phyloP scores from a whole-genome alignment of 2,113 vertebrate species.

The Crypturellus undulatus region DNA sequence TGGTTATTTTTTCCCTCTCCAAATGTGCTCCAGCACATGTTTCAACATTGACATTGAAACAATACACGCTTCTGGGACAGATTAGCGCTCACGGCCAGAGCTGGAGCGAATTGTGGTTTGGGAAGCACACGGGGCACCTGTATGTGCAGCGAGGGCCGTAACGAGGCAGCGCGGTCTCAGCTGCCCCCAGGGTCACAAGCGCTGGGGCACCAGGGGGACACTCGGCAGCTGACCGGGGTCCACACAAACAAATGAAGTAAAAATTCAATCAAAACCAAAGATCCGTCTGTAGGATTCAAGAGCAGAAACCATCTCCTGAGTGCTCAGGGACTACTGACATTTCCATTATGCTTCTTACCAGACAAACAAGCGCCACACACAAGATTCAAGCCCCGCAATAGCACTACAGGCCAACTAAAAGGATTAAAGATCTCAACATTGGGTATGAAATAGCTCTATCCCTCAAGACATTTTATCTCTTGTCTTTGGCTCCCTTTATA shows the following conservation, averaged over 20 bases:
- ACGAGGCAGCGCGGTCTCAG: background rate
- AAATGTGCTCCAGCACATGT: constrained; percentile 10
- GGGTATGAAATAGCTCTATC: constrained; percentile 52
- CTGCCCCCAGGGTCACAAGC: background rate
- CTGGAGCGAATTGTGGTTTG: constrained; percentile 18
- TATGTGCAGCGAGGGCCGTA: background rate
- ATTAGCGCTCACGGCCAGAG: background rate
- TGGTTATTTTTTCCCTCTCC: background rate
- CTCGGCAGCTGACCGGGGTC: background rate
- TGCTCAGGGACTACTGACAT: constrained; percentile 19
- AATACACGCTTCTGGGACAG: constrained; percentile 27
- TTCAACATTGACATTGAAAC: constrained; percentile 48
- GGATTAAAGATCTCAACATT: background rate
- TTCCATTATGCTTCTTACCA: constrained; percentile 46
- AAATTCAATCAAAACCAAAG: background rate
- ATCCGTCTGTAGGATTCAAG: background rate
- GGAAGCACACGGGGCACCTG: constrained; percentile 37
- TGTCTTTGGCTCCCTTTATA: constrained; percentile 33
- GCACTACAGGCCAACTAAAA: constrained; percentile 47
- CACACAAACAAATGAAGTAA: background rate
- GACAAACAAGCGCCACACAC: constrained; percentile 10
- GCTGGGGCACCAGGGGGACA: background rate
- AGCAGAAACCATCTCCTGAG: background rate
- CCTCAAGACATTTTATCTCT: constrained; percentile 28
- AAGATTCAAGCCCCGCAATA: constrained; percentile 45